phyloP scores from a whole-genome alignment of 2,888 invertebrate genomes.

The Xestia ashworthii region DNA sequence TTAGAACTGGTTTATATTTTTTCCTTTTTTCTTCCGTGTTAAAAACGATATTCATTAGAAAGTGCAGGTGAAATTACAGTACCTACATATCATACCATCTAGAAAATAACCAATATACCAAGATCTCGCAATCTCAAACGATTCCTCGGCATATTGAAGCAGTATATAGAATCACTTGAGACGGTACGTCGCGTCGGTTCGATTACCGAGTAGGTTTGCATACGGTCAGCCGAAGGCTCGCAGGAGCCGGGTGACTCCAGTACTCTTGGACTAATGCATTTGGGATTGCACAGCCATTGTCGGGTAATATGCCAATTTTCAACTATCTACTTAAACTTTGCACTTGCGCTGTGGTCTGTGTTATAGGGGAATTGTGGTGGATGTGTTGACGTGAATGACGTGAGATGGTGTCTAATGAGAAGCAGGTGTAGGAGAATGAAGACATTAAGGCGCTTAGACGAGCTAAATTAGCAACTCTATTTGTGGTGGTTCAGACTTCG shows the following conservation, averaged over 20 bases:
- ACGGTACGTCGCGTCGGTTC: constrained; percentile 65
- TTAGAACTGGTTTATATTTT: background rate
- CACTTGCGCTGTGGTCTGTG: constrained; percentile 25
- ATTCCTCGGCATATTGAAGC: constrained; percentile 28
- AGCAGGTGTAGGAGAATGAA: background rate
- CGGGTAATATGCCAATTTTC: constrained; percentile 65
- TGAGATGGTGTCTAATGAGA: background rate
- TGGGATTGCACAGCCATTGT: constrained; percentile 80
- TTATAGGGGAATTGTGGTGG: background rate
- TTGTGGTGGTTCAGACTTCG: too few relatives aligned
- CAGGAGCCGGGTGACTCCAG: constrained; percentile 56
- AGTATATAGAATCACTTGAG: constrained; percentile 74
- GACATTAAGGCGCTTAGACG: too few relatives aligned
- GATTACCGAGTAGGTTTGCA: constrained; percentile 71
- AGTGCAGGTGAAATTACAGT: background rate
- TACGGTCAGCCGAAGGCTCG: constrained; percentile 62
- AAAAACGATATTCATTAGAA: background rate
- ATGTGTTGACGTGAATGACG: background rate
- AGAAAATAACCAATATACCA: constrained; percentile 31
- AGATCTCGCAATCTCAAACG: constrained; percentile 20
- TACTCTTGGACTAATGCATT: constrained; percentile 81
- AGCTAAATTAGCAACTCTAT: too few relatives aligned
- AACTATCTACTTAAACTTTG: constrained; percentile 54
- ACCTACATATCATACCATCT: background rate
- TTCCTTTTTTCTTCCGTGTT: background rate